These are phyloP conservation scores for Malthinus flaveolus DNA, from an alignment of 2,888 invertebrate genomes.

Conservation along the genomic window DNA sequence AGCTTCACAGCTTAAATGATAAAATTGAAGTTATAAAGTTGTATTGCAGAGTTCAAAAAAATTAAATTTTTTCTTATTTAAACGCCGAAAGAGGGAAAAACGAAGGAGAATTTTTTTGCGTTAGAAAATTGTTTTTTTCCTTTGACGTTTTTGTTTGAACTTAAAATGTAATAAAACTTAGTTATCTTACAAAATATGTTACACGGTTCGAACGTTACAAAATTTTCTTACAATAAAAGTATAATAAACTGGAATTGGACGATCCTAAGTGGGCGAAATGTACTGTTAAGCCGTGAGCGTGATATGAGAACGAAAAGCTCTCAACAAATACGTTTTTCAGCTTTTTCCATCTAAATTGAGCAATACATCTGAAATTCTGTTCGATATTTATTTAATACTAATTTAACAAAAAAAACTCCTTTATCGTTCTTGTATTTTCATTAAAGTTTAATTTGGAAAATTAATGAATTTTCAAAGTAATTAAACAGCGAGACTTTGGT, in stretches of 20 bases:
- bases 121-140: too few relatives aligned
- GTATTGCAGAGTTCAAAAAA: too few relatives aligned
- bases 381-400: constrained; percentile 17
- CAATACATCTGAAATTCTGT: constrained; percentile 11
- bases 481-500: too few relatives aligned
- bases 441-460: too few relatives aligned
- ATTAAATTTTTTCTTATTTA: constrained; percentile 15
- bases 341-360: constrained; percentile 14
- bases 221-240: constrained; percentile 17
- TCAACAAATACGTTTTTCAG: constrained; percentile 21
- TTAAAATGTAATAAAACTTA: constrained; percentile 2
- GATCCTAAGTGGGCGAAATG: constrained; percentile 22
- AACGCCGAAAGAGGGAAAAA: constrained; percentile 27
- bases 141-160: too few relatives aligned
- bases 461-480: too few relatives aligned
- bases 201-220: constrained; percentile 6
- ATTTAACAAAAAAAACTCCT: background rate
- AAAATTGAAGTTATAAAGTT: constrained; percentile 34
- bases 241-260: constrained; percentile 20
- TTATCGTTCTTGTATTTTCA: too few relatives aligned
- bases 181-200: background rate
- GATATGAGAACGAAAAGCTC: constrained; percentile 21
- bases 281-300: constrained; percentile 20
- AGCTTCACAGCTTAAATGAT: constrained; percentile 31
- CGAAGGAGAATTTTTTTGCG: background rate